Evolutionary conservation across 2,888 invertebrate species (phyloP).

Genomic region (Xiphydria camelus): DNA sequence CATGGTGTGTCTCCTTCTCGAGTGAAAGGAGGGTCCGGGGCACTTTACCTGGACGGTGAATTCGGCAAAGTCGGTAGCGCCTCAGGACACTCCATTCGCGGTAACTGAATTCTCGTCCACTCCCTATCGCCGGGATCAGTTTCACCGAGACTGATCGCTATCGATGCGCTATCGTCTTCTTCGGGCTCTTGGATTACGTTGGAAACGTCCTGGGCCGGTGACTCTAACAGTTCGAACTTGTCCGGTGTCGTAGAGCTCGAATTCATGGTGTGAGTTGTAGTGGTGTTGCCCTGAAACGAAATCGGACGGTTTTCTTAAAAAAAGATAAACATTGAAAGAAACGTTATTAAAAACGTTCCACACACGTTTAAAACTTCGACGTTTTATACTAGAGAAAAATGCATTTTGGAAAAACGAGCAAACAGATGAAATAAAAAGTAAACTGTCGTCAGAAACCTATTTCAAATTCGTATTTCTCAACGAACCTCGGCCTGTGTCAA

Average conservation of each 20-base stretch:
- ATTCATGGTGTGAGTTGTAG: conserved; percentile 40
- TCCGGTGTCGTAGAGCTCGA: conserved; percentile 54
- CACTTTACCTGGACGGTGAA: conserved; percentile 28
- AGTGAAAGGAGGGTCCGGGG: not conserved
- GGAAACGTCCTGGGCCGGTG: conserved; percentile 39
- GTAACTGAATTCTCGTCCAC: conserved; percentile 58
- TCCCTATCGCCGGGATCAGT: conserved; percentile 53
- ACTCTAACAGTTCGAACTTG: conserved; percentile 51
- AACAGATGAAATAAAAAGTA: too few relatives aligned
- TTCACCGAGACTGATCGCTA: conserved; percentile 48
- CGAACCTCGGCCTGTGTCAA: too few relatives aligned
- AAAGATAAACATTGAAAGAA: too few relatives aligned
- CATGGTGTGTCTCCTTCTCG: too few relatives aligned
- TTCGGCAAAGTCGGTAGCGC: conserved; percentile 28
- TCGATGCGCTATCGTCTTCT: conserved; percentile 50
- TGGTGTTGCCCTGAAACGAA: conserved; percentile 34
- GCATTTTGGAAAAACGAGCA: too few relatives aligned
- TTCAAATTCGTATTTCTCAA: too few relatives aligned
- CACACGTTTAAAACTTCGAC: conserved; percentile 10
- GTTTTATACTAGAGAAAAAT: too few relatives aligned
- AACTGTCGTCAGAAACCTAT: too few relatives aligned
- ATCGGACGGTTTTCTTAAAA: conserved; percentile 15
- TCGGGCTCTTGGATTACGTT: conserved; percentile 35
- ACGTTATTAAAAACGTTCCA: too few relatives aligned
- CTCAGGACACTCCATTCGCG: conserved; percentile 41